phyloP scores from a whole-genome alignment of 2,797 vertebrate species.

The Typhlichthys eigenmanni region DNA sequence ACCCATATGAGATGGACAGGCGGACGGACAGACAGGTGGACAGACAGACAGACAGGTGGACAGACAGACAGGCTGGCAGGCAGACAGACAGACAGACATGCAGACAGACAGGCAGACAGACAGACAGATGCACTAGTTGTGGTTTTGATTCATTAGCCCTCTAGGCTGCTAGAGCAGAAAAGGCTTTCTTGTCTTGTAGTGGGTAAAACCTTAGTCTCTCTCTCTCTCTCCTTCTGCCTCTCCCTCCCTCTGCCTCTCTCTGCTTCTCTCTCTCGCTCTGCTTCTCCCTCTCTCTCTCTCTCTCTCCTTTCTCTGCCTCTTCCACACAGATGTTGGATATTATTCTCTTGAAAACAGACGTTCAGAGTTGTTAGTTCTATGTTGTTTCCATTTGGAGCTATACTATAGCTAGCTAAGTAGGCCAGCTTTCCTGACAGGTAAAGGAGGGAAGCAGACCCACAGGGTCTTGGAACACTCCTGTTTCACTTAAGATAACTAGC shows the following conservation, averaged over 20 bases:
- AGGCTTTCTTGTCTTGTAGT: too few species aligned
- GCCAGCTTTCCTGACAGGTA: neutral
- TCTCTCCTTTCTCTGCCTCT: neutral
- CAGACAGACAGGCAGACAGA: too few species aligned
- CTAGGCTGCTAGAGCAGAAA: too few species aligned
- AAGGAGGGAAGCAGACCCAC: neutral
- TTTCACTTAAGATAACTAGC: neutral
- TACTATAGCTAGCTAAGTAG: constrained; percentile 7
- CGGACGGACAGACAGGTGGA: too few species aligned
- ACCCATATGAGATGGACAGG: neutral
- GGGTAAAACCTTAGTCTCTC: neutral
- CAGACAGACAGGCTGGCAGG: neutral
- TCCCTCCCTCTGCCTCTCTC: neutral
- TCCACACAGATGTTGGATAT: constrained; percentile 18
- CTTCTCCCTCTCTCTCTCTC: too few species aligned
- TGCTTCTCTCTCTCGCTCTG: constrained; percentile 5
- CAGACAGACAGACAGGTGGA: too few species aligned
- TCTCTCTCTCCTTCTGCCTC: neutral
- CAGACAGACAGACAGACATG: neutral
- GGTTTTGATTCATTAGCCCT: too few species aligned
- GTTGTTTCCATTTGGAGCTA: constrained; percentile 22
- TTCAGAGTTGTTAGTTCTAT: constrained; percentile 31
- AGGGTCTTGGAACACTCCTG: neutral
- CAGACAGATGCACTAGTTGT: too few species aligned
- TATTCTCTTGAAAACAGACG: constrained; percentile 39